These are phyloP conservation scores for Trogon melanurus DNA, from an alignment of 2,113 vertebrate genomes.

Conservation along the genomic window DNA sequence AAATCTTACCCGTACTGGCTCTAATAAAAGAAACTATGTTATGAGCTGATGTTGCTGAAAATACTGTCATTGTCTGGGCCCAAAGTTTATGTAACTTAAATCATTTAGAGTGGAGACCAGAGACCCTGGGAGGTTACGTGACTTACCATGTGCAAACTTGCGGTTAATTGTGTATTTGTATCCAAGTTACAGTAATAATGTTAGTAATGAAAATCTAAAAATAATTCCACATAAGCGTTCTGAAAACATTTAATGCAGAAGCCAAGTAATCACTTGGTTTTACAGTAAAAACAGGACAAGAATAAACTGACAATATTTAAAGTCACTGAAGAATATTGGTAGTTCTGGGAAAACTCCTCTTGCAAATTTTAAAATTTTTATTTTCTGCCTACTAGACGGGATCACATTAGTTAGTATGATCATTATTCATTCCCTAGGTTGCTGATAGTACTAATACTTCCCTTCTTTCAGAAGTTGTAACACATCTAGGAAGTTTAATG, in stretches of 20 bases:
- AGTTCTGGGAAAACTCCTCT: neutral
- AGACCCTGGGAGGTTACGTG: neutral
- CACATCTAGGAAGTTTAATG: conserved; percentile 38
- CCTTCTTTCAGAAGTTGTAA: conserved; percentile 38
- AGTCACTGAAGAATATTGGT: neutral
- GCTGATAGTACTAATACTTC: conserved; percentile 30
- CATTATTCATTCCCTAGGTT: neutral
- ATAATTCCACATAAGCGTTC: neutral
- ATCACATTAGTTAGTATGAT: neutral
- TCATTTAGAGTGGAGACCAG: neutral
- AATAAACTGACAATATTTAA: neutral
- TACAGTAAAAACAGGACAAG: neutral
- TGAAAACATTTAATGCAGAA: neutral
- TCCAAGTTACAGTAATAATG: neutral
- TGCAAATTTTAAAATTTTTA: neutral
- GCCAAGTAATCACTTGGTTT: neutral
- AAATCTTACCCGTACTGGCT: neutral
- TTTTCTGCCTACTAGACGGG: neutral
- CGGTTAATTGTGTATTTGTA: neutral
- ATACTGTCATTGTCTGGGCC: neutral
- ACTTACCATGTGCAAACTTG: neutral
- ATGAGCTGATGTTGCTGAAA: neutral
- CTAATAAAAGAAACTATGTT: neutral
- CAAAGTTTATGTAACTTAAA: neutral
- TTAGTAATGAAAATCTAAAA: conserved; percentile 17